These are phyloP conservation scores for Podotricha telesiphe DNA, from an alignment of 2,888 invertebrate species.

Conservation along the genomic window DNA sequence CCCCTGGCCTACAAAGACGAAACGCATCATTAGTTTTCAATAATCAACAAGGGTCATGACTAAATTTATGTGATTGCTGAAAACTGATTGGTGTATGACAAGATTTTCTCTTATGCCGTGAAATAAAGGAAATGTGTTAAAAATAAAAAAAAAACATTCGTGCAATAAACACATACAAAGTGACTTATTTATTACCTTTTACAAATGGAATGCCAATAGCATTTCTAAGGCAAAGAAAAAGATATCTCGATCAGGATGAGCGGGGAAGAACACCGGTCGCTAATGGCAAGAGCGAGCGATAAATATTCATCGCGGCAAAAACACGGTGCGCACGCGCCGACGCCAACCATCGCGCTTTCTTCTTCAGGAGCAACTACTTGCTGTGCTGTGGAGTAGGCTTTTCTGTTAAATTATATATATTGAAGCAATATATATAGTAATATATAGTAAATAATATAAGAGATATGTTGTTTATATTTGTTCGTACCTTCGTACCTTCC, in stretches of 20 bases:
- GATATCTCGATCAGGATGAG: conserved; percentile 46
- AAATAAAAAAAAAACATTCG: background rate
- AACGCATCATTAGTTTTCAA: too few species aligned
- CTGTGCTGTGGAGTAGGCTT: conserved; percentile 47
- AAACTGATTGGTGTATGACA: background rate
- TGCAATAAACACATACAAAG: background rate
- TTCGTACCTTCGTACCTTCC: too few species aligned
- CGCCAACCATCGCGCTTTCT: conserved; percentile 74
- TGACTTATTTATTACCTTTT: conserved; percentile 24
- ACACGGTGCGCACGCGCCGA: conserved; percentile 74
- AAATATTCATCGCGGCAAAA: conserved; percentile 82
- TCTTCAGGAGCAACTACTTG: conserved; percentile 56
- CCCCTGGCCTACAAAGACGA: too few species aligned
- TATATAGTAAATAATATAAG: too few species aligned
- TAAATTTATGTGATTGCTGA: background rate
- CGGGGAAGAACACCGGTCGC: conserved; percentile 51
- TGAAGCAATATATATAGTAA: too few species aligned
- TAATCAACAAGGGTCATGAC: too few species aligned
- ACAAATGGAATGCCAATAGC: conserved; percentile 15
- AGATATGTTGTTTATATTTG: too few species aligned
- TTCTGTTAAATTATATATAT: background rate
- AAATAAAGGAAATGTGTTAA: conserved; percentile 4
- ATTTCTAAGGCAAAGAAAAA: conserved; percentile 30
- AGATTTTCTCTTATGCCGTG: background rate
- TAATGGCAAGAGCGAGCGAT: conserved; percentile 64